Evolutionary conservation across 1,140 invertebrate genomes (phyloP).

Genomic region (Leucophenga varia): DNA sequence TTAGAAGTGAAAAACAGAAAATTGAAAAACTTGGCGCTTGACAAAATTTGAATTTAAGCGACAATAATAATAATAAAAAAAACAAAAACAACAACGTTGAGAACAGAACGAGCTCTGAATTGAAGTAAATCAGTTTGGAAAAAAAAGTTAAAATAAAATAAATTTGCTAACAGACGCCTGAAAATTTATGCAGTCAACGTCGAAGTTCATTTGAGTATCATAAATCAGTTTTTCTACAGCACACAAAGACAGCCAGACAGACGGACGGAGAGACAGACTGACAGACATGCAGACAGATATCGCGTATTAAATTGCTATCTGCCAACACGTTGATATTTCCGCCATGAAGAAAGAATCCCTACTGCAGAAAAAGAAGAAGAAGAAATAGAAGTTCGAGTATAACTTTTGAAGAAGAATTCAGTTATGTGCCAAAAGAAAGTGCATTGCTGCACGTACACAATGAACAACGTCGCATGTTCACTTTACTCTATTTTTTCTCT

Average conservation of each 20-base stretch:
- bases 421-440: too few relatives aligned
- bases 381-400: too few relatives aligned
- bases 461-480: too few relatives aligned
- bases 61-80: constrained; percentile 14
- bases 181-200: constrained; percentile 50
- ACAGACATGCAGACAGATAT: background rate
- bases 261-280: background rate
- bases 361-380: too few relatives aligned
- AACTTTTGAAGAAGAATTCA: too few relatives aligned
- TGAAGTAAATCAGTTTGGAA: constrained; percentile 2
- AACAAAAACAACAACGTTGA: constrained; percentile 3
- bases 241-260: constrained; percentile 5
- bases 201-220: constrained; percentile 51
- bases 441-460: too few relatives aligned
- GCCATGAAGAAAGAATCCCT: too few relatives aligned
- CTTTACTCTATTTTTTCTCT: too few relatives aligned
- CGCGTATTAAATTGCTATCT: background rate
- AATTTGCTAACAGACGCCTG: constrained; percentile 29
- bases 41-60: too few relatives aligned
- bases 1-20: too few relatives aligned
- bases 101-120: background rate
- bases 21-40: too few relatives aligned
- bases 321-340: too few relatives aligned
- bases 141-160: constrained; percentile 22
- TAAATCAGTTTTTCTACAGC: constrained; percentile 32